Evolutionary conservation across 2,888 invertebrate genomes (phyloP).

Genomic region (Tetragonisca angustula): DNA sequence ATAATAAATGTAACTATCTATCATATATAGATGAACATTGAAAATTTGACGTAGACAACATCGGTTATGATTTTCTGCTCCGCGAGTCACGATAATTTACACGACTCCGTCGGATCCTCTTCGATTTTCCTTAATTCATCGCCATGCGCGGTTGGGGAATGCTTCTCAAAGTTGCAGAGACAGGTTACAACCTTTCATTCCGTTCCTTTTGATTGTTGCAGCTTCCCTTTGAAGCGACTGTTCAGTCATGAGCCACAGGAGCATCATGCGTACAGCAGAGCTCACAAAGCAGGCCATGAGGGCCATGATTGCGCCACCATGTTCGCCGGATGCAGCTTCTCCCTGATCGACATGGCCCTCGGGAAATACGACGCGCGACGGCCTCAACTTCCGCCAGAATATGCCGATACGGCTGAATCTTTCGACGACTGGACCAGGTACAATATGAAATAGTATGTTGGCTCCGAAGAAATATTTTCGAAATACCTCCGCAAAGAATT

Average conservation of each 20-base stretch:
- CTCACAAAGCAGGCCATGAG: conserved; percentile 85
- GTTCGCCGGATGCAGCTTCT: conserved; percentile 88
- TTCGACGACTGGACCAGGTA: conserved; percentile 69
- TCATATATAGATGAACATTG: too few species aligned
- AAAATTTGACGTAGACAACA: too few species aligned
- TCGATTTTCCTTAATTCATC: background rate
- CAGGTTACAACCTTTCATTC: background rate
- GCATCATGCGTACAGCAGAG: conserved; percentile 88
- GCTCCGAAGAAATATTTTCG: background rate
- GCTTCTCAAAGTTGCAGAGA: background rate
- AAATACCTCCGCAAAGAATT: background rate
- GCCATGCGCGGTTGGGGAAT: background rate
- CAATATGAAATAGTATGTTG: conserved; percentile 74
- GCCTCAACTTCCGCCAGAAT: conserved; percentile 42
- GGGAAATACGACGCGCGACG: conserved; percentile 83
- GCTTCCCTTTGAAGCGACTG: conserved; percentile 88
- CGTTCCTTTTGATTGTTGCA: conserved; percentile 80
- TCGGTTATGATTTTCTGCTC: background rate
- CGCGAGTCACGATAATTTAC: background rate
- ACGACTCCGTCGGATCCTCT: background rate
- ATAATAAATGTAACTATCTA: too few species aligned
- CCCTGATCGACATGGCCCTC: conserved; percentile 89
- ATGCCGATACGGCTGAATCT: conserved; percentile 35
- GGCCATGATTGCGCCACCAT: conserved; percentile 85
- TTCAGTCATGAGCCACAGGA: conserved; percentile 87